Evolutionary conservation across 2,113 vertebrate species (phyloP).

Genomic region (Epinephelus fuscoguttatus): DNA sequence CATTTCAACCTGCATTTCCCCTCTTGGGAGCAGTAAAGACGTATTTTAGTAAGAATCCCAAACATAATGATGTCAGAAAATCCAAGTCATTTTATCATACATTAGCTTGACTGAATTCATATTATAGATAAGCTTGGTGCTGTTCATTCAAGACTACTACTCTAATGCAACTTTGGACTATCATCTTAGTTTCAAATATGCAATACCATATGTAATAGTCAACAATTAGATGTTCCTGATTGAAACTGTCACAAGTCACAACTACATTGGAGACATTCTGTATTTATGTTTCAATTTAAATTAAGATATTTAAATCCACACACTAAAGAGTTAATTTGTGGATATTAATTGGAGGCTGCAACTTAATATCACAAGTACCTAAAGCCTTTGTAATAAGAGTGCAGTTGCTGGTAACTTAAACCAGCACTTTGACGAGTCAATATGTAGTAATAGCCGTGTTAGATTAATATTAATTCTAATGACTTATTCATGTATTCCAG

Average conservation of each 20-base stretch:
- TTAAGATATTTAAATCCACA: not conserved
- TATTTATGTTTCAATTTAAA: not conserved
- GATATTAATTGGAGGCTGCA: not conserved
- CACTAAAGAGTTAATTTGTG: too few relatives aligned
- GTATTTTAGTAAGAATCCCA: not conserved
- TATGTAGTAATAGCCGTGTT: not conserved
- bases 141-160: not conserved
- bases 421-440: not conserved
- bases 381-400: too few relatives aligned
- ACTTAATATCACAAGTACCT: too few relatives aligned
- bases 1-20: not conserved
- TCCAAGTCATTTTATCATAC: not conserved
- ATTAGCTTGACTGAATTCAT: not conserved
- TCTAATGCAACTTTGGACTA: not conserved
- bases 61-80: not conserved
- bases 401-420: not conserved
- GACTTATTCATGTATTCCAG: not conserved
- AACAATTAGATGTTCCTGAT: not conserved
- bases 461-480: not conserved
- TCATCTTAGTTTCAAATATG: too few relatives aligned
- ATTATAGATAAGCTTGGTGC: not conserved
- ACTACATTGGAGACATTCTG: not conserved
- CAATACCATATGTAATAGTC: not conserved
- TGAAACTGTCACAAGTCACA: not conserved
- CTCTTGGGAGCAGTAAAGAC: too few relatives aligned